Evolutionary conservation across 2,888 invertebrate genomes (phyloP), one percentile per base, ranked within the genome.

Genomic region (Trilocha varians): DNA sequence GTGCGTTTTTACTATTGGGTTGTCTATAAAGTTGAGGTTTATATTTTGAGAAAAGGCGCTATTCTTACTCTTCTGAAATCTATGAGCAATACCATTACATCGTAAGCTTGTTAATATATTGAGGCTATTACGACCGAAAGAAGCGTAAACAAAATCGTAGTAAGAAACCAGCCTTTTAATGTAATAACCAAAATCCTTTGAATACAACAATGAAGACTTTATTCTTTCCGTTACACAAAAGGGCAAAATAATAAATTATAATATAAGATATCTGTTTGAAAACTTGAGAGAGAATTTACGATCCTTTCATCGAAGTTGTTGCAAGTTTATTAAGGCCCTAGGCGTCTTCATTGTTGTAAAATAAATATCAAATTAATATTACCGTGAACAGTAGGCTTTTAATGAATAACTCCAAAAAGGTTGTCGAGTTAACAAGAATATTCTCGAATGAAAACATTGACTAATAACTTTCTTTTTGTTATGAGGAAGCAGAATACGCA

Each of bases 241-340:
- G 50, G 38, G 41, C 39, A 47, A 43, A 51, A 46, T 47, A 51
- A 51, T 45, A 48, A 52, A 53, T 52, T 50, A 55, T 46, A n/a
- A n/a, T 36, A 15, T 9, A 25, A 36, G 49, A 50, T 52, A 53
- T 51, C 51, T 48, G 46, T 48, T 50, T 37, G 36, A 40, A 14
- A 52, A 53, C 47, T 41, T 33, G 45, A 42, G 39, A 54, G 25
- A 25, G 25, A 58, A 53, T 54, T 53, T 49, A 37, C 41, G 62
- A 56, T 55, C 60, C 57, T 59, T 58, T 55, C 52, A 55, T 46
- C 44, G 41, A 52, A 57, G 50, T 61, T 58, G 43, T 45, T 47
- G 36, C 36, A 55, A 55, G 50, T 62, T 65, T 59, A 57, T 52
- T 47, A 51, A 52, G 47, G 39, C 48, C 49, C 46, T 43, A 38